Evolutionary conservation across 2,888 invertebrate species (phyloP), one percentile per base, ranked within the genome.

Genomic region (Eupithecia dodoneata): DNA sequence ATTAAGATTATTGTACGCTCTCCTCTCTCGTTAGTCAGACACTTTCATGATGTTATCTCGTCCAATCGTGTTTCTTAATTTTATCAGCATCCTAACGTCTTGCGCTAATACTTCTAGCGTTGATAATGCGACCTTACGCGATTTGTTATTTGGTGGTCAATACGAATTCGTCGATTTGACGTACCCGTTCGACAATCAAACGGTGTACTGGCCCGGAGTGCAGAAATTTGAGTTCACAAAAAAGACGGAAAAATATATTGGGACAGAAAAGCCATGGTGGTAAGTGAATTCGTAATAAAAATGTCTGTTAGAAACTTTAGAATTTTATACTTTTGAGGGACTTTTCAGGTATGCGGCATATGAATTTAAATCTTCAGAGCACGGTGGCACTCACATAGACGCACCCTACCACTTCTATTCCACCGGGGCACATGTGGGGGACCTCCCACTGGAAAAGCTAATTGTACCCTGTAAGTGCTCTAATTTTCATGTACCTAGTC

Each of bases 301-400:
- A 30, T 63, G 10, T 10, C 4, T 63, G 4, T 2, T 6, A 15
- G 10, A 9, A 10, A 1, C 2, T 63, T 18, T 18, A 18, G 9
- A 3, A 59, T n/a, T 18, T 52, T 55, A n/a, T 55, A 55, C 4
- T 41, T 4, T 73, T 44, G 30, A 44, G 63, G 2, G 55, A 7
- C 47, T 18, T 66, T 70, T 78, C 45, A 94, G 95, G 94, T 96
- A 95, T 79, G 95, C 96, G 69, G 80, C 91, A 0, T 95, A 96
- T 79, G 94, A 94, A 15, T 95, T 96, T 80, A 89, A 89, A 13
- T 92, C 95, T 3, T 92, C 94, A 0, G 96, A 96, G 81, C 96
- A 97, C 83, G 95, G 95, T 0, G 96, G 96, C 0, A 97, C 97
- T 0, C 97, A 97, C 82, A 76, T 97, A 7, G 96, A 97, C 81